Evolutionary conservation across 2,888 invertebrate species (phyloP).

Genomic region (Rhynchonema sp.): DNA sequence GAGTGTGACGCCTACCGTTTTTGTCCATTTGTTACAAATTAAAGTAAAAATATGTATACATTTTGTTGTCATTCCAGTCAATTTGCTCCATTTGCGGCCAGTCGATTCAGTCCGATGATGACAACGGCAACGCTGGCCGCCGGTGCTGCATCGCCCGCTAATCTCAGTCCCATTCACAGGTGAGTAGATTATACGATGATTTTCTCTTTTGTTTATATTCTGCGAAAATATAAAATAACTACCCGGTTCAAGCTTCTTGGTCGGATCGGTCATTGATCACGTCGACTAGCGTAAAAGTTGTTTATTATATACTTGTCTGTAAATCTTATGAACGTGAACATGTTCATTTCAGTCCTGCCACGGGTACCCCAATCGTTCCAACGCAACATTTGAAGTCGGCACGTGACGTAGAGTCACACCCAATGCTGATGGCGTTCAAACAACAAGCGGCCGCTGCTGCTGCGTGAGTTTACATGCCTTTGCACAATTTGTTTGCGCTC

Average conservation of each 20-base stretch:
- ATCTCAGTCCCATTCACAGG: slow-evolving; percentile 1
- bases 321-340: background rate
- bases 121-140: background rate
- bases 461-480: no score
- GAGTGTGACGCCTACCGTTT: no score
- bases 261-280: no score
- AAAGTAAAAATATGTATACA: background rate
- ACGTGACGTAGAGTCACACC: background rate
- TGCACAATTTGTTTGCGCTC: no score
- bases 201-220: background rate
- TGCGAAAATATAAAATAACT: no score
- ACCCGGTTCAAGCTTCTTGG: no score
- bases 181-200: background rate
- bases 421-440: background rate
- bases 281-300: no score
- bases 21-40: no score
- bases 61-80: background rate
- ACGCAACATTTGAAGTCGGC: background rate
- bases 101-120: slow-evolving; percentile 1
- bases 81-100: background rate
- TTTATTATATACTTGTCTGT: no score
- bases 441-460: background rate
- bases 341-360: background rate
- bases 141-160: background rate
- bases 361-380: slow-evolving; percentile 1